Evolutionary conservation across 2,113 vertebrate species (phyloP).

Genomic region (Sturnira hondurensis): DNA sequence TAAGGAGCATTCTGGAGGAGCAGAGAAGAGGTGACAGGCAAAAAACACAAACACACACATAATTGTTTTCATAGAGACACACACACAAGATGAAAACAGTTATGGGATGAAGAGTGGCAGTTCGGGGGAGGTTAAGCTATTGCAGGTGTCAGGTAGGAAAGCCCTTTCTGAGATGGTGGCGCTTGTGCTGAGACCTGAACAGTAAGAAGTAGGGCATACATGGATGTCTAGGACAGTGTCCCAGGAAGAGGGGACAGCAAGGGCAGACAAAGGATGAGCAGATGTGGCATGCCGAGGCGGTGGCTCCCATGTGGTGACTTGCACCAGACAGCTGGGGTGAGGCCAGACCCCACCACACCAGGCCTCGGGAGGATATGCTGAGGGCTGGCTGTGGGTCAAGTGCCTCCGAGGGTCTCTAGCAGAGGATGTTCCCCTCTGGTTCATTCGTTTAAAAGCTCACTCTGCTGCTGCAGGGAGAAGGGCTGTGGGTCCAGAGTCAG

Average conservation of each 20-base stretch:
- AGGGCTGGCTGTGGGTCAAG: background rate
- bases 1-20: background rate
- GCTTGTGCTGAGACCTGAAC: background rate
- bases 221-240: fast-evolving
- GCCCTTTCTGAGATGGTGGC: background rate
- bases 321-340: background rate
- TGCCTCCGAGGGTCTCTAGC: background rate
- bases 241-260: background rate
- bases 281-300: background rate
- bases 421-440: background rate
- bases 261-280: too few species aligned
- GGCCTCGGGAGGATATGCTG: background rate
- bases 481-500: background rate
- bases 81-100: background rate
- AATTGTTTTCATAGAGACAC: background rate
- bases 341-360: background rate
- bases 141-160: background rate
- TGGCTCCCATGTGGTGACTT: background rate
- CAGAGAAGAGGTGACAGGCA: background rate
- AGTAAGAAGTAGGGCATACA: background rate
- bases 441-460: too few species aligned
- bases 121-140: background rate
- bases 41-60: background rate
- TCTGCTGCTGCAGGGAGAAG: background rate
- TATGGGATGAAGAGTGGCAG: background rate